Conservation (phyloP, 1,140 invertebrate genomes). For the Heliconius nattereri region DNA sequence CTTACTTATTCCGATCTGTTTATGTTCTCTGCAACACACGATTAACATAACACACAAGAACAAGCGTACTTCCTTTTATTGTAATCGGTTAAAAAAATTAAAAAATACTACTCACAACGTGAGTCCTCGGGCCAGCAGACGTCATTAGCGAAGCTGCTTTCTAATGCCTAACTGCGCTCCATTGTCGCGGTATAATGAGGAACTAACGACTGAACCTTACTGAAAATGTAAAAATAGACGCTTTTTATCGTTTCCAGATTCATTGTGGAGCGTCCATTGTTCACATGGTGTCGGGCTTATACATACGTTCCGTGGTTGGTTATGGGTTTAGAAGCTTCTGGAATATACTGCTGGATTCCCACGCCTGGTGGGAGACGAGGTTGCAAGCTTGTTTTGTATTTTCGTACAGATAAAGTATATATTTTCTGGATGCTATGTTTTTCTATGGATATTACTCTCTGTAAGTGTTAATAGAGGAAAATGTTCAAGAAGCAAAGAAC, state of each 20-base stretch:
- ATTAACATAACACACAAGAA: neutral
- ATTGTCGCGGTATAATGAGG: slow-evolving; percentile 76
- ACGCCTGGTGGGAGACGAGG: neutral
- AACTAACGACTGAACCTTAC: slow-evolving; percentile 64
- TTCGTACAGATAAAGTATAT: neutral
- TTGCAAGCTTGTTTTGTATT: neutral
- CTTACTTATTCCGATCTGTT: neutral
- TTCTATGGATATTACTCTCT: too few relatives aligned
- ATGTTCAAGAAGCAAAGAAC: too few relatives aligned
- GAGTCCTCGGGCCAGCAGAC: slow-evolving; percentile 30
- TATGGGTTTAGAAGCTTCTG: neutral
- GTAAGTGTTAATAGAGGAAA: too few relatives aligned
- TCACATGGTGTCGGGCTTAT: slow-evolving; percentile 6
- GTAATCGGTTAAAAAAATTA: neutral
- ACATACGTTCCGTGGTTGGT: neutral
- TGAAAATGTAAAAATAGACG: slow-evolving; percentile 53
- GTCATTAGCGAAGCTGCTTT: slow-evolving; percentile 76
- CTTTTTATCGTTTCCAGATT: slow-evolving; percentile 55
- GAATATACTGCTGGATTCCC: neutral
- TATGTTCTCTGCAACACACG: neutral
- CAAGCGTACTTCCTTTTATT: neutral
- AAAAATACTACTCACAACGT: neutral
- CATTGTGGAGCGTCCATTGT: slow-evolving; percentile 38
- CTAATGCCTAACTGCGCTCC: slow-evolving; percentile 76
- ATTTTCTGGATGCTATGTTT: too few relatives aligned